Percentiles rank a stretch among this genome's conserved stretches.
phyloP scores from a whole-genome alignment of 2,888 invertebrate genomes.

The Hyles lineata region DNA sequence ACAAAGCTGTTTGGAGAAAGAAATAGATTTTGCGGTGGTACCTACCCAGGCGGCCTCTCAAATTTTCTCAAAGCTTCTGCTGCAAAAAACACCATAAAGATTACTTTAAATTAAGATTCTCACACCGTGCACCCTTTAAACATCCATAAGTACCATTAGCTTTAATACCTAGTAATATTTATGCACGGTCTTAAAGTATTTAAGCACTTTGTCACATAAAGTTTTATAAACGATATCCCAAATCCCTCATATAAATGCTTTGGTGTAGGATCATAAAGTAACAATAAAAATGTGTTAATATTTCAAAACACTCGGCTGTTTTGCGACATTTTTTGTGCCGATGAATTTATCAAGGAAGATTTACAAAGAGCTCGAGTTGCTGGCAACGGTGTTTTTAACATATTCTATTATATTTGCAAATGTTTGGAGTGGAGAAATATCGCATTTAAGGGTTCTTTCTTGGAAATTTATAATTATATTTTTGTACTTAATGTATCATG shows the following conservation, averaged over 20 bases:
- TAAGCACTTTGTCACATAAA: conserved; percentile 26
- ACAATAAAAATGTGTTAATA: conserved; percentile 32
- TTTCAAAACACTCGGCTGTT: conserved; percentile 33
- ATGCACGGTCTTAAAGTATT: conserved; percentile 15
- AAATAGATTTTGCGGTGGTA: no score
- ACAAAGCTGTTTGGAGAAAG: no score
- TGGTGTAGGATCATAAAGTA: conserved; percentile 30
- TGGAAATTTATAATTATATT: no score
- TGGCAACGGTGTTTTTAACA: background rate
- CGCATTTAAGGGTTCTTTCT: background rate
- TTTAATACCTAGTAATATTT: conserved; percentile 10
- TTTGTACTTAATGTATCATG: no score
- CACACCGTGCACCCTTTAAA: conserved; percentile 2
- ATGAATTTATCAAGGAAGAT: conserved; percentile 18
- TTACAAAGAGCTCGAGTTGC: background rate
- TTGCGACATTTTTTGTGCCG: conserved; percentile 18
- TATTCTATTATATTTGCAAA: background rate
- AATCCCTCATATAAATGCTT: conserved; percentile 30
- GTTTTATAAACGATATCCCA: conserved; percentile 26
- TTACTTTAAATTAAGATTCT: background rate
- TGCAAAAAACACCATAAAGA: background rate
- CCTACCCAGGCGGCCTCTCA: no score
- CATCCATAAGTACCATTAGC: background rate
- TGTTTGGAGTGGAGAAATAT: background rate
- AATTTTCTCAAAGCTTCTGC: no score